A percentile compares a stretch with the other conserved stretches of the same genome.
Evolutionary conservation across 1,140 invertebrate species (phyloP).

Genomic region (Octopus sinensis): DNA sequence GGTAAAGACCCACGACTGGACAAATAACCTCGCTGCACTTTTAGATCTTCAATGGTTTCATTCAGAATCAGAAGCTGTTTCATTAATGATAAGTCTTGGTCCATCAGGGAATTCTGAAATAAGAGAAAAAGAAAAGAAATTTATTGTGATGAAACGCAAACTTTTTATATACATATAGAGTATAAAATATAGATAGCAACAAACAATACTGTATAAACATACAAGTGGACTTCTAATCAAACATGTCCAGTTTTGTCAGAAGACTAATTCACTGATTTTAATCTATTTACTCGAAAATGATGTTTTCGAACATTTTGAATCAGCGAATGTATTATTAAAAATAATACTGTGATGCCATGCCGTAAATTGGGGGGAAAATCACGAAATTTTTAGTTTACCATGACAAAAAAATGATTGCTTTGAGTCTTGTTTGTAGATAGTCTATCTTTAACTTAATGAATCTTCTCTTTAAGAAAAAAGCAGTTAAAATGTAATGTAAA

Average conservation of each 20-base stretch:
- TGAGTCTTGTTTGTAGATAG: too few species aligned
- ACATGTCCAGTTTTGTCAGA: not conserved
- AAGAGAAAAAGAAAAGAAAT: constrained; percentile 9
- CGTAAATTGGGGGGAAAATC: too few species aligned
- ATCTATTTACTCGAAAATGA: too few species aligned
- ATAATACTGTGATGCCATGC: too few species aligned
- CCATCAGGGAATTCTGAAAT: constrained; percentile 48
- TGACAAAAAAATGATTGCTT: too few species aligned
- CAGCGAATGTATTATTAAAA: too few species aligned
- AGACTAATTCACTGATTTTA: not conserved
- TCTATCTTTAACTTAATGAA: too few species aligned
- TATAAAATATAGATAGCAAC: not conserved
- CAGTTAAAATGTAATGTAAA: too few species aligned
- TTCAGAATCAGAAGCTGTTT: constrained; percentile 50
- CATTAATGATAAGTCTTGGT: constrained; percentile 51
- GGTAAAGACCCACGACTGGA: constrained; percentile 32
- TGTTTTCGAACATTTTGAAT: too few species aligned
- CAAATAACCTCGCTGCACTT: constrained; percentile 42
- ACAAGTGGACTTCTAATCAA: constrained; percentile 1
- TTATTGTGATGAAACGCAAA: not conserved
- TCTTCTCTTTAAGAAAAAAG: too few species aligned
- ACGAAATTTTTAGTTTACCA: too few species aligned
- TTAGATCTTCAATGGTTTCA: constrained; percentile 50
- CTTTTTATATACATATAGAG: constrained; percentile 16
- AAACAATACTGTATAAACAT: not conserved